Percentiles rank a stretch among this genome's conserved stretches.
phyloP scores from a whole-genome alignment of 2,113 vertebrate species.

The Thermophis baileyi region DNA sequence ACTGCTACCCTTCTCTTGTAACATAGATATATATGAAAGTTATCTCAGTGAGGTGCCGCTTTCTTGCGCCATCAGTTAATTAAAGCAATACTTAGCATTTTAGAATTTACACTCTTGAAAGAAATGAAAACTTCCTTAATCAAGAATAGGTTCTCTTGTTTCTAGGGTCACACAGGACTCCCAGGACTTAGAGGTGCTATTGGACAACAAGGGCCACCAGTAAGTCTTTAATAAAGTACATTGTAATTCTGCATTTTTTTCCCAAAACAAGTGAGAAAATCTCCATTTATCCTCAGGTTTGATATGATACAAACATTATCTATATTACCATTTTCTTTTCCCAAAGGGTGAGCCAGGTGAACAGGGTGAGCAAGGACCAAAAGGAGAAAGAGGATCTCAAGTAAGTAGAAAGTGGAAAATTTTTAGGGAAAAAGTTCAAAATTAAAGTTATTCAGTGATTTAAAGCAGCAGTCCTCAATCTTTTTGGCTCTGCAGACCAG shows the following conservation, averaged over 20 bases:
- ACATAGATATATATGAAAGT: background rate
- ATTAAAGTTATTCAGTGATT: background rate
- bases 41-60: background rate
- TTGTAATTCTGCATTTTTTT: background rate
- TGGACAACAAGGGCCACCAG: slow-evolving; percentile 90
- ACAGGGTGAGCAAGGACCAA: slow-evolving; percentile 77
- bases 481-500: no score
- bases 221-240: slow-evolving; percentile 67
- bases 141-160: slow-evolving; percentile 52
- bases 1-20: background rate
- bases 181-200: slow-evolving; percentile 80
- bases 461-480: no score
- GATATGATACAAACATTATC: slow-evolving; percentile 5
- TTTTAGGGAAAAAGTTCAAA: background rate
- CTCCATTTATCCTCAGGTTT: slow-evolving; percentile 17
- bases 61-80: background rate
- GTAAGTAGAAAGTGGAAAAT: slow-evolving; percentile 70
- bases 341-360: slow-evolving; percentile 84
- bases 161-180: slow-evolving; percentile 82
- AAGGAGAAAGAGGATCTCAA: slow-evolving; percentile 81
- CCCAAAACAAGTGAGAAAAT: background rate
- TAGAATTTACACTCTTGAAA: background rate
- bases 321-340: slow-evolving; percentile 30
- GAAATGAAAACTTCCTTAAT: background rate
- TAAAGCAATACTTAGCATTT: background rate